A percentile compares a stretch with the other conserved stretches of the same genome.
Conservation (phyloP, 2,113 vertebrate genomes). For the Athene cunicularia region DNA sequence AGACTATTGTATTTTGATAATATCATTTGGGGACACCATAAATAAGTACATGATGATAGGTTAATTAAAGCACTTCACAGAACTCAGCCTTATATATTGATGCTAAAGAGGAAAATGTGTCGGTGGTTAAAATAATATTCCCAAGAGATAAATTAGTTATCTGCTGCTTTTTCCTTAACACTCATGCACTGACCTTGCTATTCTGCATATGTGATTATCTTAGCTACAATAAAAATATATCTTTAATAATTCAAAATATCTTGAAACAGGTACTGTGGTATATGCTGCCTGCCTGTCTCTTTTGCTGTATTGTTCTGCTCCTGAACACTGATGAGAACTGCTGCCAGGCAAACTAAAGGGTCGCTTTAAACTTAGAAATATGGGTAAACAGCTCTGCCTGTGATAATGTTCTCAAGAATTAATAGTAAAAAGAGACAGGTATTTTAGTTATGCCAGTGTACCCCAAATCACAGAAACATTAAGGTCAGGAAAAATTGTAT, state of each 20-base stretch:
- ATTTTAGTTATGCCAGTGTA: background rate
- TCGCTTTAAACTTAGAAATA: background rate
- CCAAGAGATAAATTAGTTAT: conserved; percentile 6
- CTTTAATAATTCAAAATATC: background rate
- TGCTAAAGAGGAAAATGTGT: conserved; percentile 17
- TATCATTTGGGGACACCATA: background rate
- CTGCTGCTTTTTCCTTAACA: background rate
- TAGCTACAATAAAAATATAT: conserved; percentile 7
- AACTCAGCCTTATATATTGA: background rate
- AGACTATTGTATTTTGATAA: background rate
- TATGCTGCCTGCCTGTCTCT: background rate
- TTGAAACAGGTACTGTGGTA: background rate
- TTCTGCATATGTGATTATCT: background rate
- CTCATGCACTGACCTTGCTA: background rate
- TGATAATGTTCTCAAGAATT: background rate
- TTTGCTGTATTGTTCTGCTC: background rate
- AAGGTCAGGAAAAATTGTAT: background rate
- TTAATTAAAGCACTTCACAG: conserved; percentile 42
- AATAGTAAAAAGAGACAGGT: background rate
- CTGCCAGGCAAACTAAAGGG: background rate
- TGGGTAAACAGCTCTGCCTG: background rate
- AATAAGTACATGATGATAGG: background rate
- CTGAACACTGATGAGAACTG: background rate
- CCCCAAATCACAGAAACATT: background rate
- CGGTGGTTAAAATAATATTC: conserved; percentile 17